phyloP scores from a whole-genome alignment of 2,888 invertebrate genomes.

The Chrysina gloriosa region DNA sequence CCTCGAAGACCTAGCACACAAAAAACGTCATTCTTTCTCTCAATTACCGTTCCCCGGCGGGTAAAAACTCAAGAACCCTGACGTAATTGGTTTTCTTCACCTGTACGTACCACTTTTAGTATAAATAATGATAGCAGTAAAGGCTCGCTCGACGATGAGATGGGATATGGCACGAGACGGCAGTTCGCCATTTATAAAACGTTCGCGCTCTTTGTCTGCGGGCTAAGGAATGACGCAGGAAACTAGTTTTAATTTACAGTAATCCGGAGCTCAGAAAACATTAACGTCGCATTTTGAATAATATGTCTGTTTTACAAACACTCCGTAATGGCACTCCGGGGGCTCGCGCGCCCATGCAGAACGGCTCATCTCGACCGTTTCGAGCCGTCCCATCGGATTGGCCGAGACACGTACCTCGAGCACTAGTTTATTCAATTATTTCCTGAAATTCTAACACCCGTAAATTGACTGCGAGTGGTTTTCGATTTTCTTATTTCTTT shows the following conservation, averaged over 20 bases:
- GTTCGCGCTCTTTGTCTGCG: not conserved
- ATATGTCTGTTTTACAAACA: constrained; percentile 46
- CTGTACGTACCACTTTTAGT: no score
- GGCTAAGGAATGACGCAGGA: constrained; percentile 17
- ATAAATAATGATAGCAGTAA: no score
- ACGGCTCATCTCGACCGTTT: not conserved
- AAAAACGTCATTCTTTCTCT: no score
- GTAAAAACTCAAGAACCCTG: no score
- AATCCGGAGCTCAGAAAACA: constrained; percentile 43
- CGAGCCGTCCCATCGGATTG: not conserved
- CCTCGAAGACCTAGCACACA: no score
- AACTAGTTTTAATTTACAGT: constrained; percentile 47
- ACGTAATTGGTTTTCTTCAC: no score
- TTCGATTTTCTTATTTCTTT: no score
- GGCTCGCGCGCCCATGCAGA: constrained; percentile 30
- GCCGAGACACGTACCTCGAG: no score
- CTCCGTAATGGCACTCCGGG: constrained; percentile 43
- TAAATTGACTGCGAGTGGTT: constrained; percentile 19
- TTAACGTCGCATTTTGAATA: constrained; percentile 45
- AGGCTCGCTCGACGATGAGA: no score
- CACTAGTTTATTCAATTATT: constrained; percentile 45
- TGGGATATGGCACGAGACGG: not conserved
- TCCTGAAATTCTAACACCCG: constrained; percentile 24
- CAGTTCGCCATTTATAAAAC: not conserved
- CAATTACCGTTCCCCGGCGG: no score